These are phyloP conservation scores for Corvus cornix DNA, from an alignment of 2,113 vertebrate species.

Conservation along the genomic window DNA sequence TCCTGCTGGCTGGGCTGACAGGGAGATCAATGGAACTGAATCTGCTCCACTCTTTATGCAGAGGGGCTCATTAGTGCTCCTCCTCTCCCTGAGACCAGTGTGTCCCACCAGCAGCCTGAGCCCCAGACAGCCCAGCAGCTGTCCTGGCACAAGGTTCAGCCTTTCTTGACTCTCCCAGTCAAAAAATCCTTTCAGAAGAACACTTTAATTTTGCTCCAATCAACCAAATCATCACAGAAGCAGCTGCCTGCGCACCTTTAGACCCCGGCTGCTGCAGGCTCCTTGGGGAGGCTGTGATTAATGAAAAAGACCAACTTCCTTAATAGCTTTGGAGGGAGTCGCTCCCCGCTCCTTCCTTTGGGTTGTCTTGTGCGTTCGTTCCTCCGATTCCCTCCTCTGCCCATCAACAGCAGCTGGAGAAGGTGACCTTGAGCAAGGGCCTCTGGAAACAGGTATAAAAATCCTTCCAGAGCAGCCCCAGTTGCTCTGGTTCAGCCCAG, in stretches of 20 bases:
- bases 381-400: not conserved
- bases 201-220: conserved; percentile 68
- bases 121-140: not conserved
- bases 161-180: not conserved
- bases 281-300: conserved; percentile 62
- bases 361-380: not conserved
- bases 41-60: not conserved
- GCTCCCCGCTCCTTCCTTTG: conserved; percentile 25
- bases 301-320: conserved; percentile 69
- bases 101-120: not conserved
- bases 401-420: conserved; percentile 8
- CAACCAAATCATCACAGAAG: conserved; percentile 57
- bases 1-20: not conserved
- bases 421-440: conserved; percentile 44
- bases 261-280: conserved; percentile 44
- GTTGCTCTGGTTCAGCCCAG: not conserved
- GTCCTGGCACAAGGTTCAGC: not conserved
- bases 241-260: conserved; percentile 51
- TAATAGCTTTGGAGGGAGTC: conserved; percentile 61
- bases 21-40: not conserved
- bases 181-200: conserved; percentile 38
- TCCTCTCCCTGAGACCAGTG: accelerated
- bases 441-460: not conserved
- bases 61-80: not conserved
- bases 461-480: not conserved